phyloP scores from a whole-genome alignment of 2,888 invertebrate genomes.

The Aspidiotus destructor region DNA sequence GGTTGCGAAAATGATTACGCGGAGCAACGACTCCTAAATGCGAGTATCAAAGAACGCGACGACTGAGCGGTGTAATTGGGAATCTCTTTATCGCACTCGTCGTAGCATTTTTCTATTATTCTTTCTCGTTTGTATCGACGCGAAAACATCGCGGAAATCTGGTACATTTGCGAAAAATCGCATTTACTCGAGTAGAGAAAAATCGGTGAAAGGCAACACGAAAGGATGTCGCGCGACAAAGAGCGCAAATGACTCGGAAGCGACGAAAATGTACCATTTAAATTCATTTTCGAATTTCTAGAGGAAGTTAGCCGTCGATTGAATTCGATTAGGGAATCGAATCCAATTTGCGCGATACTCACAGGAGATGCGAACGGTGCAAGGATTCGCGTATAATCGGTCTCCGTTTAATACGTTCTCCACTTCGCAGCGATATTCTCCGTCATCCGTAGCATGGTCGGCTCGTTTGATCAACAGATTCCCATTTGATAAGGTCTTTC shows the following conservation, averaged over 20 bases:
- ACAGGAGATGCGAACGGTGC: background rate
- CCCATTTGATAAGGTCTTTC: background rate
- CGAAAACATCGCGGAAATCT: background rate
- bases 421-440: background rate
- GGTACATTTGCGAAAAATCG: background rate
- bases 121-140: background rate
- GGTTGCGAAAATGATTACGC: slow-evolving; percentile 14
- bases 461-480: slow-evolving; percentile 2
- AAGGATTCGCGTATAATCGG: background rate
- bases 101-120: background rate
- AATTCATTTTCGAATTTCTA: no score
- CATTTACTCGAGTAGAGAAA: no score
- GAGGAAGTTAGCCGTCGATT: no score
- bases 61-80: slow-evolving; percentile 4
- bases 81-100: background rate
- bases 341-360: background rate
- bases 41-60: slow-evolving; percentile 1
- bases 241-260: no score
- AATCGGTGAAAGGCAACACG: no score
- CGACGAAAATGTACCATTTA: no score
- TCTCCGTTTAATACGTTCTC: background rate
- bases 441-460: background rate
- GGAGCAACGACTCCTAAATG: slow-evolving; percentile 25
- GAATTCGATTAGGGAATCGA: no score
- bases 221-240: no score